A percentile compares a stretch with the other conserved stretches of the same genome.
These are phyloP conservation scores for Myripristis murdjan DNA, from an alignment of 2,797 vertebrate species.

Conservation along the genomic window DNA sequence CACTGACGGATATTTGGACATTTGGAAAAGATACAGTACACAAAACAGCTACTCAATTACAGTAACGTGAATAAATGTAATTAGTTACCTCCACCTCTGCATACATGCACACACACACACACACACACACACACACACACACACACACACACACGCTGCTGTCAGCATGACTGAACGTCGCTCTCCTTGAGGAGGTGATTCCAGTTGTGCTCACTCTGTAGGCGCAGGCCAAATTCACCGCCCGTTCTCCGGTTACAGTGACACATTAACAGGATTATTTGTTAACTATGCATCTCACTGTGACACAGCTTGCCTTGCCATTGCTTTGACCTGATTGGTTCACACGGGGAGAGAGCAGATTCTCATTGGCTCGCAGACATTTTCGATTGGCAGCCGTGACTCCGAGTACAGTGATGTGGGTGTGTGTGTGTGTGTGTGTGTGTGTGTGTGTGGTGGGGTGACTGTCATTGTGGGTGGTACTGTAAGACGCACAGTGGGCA, in stretches of 20 bases:
- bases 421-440: too few relatives aligned
- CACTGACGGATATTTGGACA: too few relatives aligned
- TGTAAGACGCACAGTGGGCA: constrained; percentile 54
- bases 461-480: constrained; percentile 78
- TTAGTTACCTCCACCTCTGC: too few relatives aligned
- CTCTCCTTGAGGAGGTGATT: constrained; percentile 66
- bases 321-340: constrained; percentile 78
- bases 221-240: constrained; percentile 37
- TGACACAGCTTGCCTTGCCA: constrained; percentile 72
- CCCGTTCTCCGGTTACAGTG: constrained; percentile 12
- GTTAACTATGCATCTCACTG: constrained; percentile 73
- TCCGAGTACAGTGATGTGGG: constrained; percentile 72
- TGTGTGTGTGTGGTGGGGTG: too few relatives aligned
- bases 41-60: too few relatives aligned
- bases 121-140: constrained; percentile 17
- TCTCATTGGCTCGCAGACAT: constrained; percentile 63
- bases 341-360: constrained; percentile 49
- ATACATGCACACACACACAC: too few relatives aligned
- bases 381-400: constrained; percentile 79
- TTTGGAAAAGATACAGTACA: too few relatives aligned
- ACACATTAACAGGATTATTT: constrained; percentile 69
- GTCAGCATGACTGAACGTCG: constrained; percentile 47
- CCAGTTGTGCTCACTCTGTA: too few relatives aligned
- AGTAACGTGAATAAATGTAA: too few relatives aligned
- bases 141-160: constrained; percentile 24